phyloP scores from a whole-genome alignment of 2,888 invertebrate species.

The Monoplex corrugatus region DNA sequence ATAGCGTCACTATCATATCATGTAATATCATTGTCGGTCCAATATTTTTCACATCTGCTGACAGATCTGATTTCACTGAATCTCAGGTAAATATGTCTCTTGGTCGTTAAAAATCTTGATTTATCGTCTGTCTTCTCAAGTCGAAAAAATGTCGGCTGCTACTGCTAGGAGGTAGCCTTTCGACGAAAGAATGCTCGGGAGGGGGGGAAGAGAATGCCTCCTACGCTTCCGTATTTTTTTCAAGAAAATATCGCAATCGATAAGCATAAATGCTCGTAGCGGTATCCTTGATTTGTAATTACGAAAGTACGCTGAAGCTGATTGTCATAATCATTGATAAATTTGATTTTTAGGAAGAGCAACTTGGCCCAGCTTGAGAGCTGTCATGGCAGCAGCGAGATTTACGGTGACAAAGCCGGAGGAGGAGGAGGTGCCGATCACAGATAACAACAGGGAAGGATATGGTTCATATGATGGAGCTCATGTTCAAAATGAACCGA shows the following conservation, averaged over 20 bases:
- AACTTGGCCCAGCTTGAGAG: conserved; percentile 36
- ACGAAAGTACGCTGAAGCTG: background rate
- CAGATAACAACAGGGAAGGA: conserved; percentile 47
- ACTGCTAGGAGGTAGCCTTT: background rate
- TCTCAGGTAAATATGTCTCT: conserved; percentile 28
- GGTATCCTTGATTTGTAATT: background rate
- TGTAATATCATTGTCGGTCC: background rate
- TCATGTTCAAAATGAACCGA: conserved; percentile 29
- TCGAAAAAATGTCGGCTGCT: conserved; percentile 38
- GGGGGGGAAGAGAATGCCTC: background rate
- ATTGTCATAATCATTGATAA: background rate
- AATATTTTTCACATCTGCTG: background rate
- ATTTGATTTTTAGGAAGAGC: background rate
- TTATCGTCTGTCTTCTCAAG: background rate
- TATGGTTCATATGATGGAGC: conserved; percentile 53
- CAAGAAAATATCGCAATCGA: no score
- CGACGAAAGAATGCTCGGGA: background rate
- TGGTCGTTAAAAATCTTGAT: background rate
- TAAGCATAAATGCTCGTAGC: background rate
- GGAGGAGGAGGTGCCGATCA: conserved; percentile 56
- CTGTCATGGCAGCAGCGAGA: conserved; percentile 55
- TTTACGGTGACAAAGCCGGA: conserved; percentile 59
- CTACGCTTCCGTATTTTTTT: background rate
- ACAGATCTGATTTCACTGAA: background rate
- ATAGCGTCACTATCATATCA: background rate